Evolutionary conservation across 2,797 vertebrate species (phyloP).

Genomic region (Cossypha heuglini): DNA sequence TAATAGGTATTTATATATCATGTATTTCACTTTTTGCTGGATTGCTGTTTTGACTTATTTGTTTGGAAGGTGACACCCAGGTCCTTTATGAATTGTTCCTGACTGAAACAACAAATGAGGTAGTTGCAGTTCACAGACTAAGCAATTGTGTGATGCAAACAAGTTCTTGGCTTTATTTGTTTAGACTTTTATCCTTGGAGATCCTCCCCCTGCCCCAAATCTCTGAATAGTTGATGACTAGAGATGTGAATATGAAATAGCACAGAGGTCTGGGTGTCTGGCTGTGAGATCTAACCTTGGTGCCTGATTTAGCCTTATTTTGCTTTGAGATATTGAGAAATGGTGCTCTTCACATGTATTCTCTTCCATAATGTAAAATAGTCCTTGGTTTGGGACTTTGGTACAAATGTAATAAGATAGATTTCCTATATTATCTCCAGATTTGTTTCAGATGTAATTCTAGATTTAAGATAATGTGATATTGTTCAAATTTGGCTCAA

Average conservation of each 20-base stretch:
- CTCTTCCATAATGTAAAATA: background rate
- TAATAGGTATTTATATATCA: background rate
- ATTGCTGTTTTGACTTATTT: background rate
- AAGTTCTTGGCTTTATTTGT: background rate
- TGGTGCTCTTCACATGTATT: background rate
- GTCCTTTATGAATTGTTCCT: background rate
- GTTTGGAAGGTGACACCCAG: background rate
- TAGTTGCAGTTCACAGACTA: background rate
- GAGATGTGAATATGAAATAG: background rate
- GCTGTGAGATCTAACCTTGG: background rate
- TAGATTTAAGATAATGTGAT: background rate
- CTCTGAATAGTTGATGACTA: background rate
- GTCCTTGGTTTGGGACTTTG: background rate
- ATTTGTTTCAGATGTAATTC: background rate
- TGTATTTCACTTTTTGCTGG: background rate
- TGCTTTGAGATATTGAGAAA: background rate
- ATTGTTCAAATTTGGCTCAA: background rate
- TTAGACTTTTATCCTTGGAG: background rate
- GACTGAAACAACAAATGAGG: background rate
- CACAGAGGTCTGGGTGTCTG: background rate
- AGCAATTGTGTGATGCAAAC: background rate
- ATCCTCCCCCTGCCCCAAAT: background rate
- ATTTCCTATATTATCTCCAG: background rate
- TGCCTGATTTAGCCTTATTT: background rate
- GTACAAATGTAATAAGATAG: background rate